These are phyloP conservation scores for Venustoraphidia nigricollis DNA, from an alignment of 2,888 invertebrate genomes.

Conservation along the genomic window DNA sequence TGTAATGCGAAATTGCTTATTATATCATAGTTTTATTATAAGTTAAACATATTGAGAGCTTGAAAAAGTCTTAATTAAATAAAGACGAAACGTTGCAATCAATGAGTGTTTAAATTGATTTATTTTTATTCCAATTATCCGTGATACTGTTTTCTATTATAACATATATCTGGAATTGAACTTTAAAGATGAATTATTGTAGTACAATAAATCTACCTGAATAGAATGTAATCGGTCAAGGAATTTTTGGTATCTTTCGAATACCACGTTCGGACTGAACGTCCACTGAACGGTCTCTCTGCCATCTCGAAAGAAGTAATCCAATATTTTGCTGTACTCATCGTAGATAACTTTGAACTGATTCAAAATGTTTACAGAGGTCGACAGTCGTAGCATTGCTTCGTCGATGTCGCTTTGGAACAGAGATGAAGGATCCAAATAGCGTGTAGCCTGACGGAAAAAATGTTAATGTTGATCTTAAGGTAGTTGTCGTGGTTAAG, in stretches of 20 bases:
- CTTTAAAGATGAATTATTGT: too few species aligned
- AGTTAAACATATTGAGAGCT: too few species aligned
- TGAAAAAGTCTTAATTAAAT: too few species aligned
- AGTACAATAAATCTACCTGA: slow-evolving; percentile 32
- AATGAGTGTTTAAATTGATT: too few species aligned
- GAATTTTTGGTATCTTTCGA: slow-evolving; percentile 64
- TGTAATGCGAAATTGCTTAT: too few species aligned
- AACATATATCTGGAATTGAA: too few species aligned
- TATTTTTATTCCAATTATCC: too few species aligned
- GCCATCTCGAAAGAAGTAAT: slow-evolving; percentile 44
- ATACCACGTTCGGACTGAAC: slow-evolving; percentile 69
- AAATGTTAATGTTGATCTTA: slow-evolving; percentile 2
- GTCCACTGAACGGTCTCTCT: slow-evolving; percentile 46
- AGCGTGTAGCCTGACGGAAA: slow-evolving; percentile 59
- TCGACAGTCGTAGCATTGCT: slow-evolving; percentile 64
- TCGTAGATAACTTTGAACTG: slow-evolving; percentile 50
- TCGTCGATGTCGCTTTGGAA: slow-evolving; percentile 94
- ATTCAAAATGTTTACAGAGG: slow-evolving; percentile 48
- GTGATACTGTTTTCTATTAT: too few species aligned
- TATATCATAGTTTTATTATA: too few species aligned
- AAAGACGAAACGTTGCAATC: too few species aligned
- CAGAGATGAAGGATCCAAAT: slow-evolving; percentile 77
- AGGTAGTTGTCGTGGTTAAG: too few species aligned
- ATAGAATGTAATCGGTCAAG: slow-evolving; percentile 61
- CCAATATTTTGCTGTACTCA: slow-evolving; percentile 51